Percentiles rank a stretch among this genome's conserved stretches.
Conservation (phyloP, 1,140 invertebrate species). For the Aphidius gifuensis region DNA sequence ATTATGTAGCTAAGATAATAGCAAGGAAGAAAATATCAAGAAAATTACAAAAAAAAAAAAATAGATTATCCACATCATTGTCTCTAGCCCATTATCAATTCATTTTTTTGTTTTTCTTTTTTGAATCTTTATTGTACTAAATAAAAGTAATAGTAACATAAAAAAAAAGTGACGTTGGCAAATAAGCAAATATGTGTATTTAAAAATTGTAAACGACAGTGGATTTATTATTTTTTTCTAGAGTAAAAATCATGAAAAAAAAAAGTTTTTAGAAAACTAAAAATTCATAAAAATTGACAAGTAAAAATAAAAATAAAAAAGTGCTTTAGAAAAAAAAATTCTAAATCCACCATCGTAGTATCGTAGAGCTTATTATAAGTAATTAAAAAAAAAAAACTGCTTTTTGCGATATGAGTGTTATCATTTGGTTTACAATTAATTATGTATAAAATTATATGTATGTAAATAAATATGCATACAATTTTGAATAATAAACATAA, state of each 20-base stretch:
- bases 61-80: neutral
- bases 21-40: neutral
- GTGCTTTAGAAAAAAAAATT: neutral
- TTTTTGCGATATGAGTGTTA: constrained; percentile 5
- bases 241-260: too few relatives aligned
- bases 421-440: neutral
- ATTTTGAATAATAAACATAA: constrained; percentile 6
- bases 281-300: neutral
- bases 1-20: constrained; percentile 4
- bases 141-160: too few relatives aligned
- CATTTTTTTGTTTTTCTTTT: too few relatives aligned
- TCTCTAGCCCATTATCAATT: neutral
- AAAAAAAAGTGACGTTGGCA: too few relatives aligned
- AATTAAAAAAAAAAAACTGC: neutral
- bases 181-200: too few relatives aligned
- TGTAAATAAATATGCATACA: constrained; percentile 4
- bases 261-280: too few relatives aligned
- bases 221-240: too few relatives aligned
- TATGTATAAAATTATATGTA: neutral
- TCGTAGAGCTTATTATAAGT: constrained; percentile 23
- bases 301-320: neutral
- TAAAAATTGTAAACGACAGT: too few relatives aligned
- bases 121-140: too few relatives aligned
- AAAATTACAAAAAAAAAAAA: constrained; percentile 6
- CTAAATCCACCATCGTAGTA: constrained; percentile 8